These are phyloP conservation scores for Macrobrachium nipponense DNA, from an alignment of 1,140 invertebrate genomes.

Conservation along the genomic window DNA sequence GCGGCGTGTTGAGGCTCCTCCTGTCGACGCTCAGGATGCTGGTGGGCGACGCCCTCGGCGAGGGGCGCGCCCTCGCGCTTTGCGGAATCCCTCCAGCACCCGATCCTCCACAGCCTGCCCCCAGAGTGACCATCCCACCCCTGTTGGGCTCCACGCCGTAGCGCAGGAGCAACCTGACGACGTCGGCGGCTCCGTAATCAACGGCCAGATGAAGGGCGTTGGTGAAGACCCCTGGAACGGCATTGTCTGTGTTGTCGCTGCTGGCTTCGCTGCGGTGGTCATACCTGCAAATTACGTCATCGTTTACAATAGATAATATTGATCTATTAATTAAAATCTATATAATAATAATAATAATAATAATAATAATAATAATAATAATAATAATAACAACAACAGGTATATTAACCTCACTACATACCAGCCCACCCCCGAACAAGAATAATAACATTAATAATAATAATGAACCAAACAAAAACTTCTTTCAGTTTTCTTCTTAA, in stretches of 20 bases:
- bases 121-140: slow-evolving; percentile 66
- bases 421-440: no score
- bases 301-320: no score
- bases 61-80: slow-evolving; percentile 47
- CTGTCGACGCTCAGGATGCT: slow-evolving; percentile 53
- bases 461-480: no score
- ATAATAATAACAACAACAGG: no score
- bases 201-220: slow-evolving; percentile 75
- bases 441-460: no score
- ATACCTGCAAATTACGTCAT: slow-evolving; percentile 63
- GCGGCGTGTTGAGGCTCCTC: slow-evolving; percentile 41
- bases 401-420: no score
- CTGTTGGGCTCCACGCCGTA: slow-evolving; percentile 74
- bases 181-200: slow-evolving; percentile 73
- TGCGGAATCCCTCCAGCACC: background rate
- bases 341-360: no score
- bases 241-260: slow-evolving; percentile 64
- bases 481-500: no score
- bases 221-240: slow-evolving; percentile 70
- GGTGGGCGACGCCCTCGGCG: slow-evolving; percentile 59
- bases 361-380: no score
- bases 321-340: no score
- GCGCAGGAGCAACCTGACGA: slow-evolving; percentile 72
- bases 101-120: background rate
- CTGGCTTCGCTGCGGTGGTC: slow-evolving; percentile 66